Percentiles rank a stretch among this genome's conserved stretches.
phyloP scores from a whole-genome alignment of 2,113 vertebrate genomes.

The Eubucco bourcierii region DNA sequence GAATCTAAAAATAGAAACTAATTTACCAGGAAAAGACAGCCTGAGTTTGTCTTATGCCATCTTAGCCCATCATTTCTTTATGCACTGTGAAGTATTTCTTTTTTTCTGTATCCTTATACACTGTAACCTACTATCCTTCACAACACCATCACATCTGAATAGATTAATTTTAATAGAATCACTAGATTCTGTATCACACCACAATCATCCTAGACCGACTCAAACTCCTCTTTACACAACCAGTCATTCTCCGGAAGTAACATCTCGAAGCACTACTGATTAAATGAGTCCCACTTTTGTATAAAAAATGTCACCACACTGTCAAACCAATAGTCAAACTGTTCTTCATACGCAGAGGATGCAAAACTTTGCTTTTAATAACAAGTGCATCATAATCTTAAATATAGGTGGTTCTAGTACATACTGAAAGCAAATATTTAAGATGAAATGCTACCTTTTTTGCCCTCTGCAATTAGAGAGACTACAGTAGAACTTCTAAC shows the following conservation, averaged over 20 bases:
- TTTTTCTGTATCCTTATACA: neutral
- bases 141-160: neutral
- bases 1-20: neutral
- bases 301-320: neutral
- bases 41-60: neutral
- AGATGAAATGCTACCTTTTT: neutral
- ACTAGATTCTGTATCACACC: neutral
- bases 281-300: neutral
- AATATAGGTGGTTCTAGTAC: neutral
- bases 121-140: neutral
- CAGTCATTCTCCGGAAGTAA: neutral
- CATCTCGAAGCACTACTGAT: neutral
- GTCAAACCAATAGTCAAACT: neutral
- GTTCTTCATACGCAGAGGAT: neutral
- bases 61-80: neutral
- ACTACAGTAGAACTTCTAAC: neutral
- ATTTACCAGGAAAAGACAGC: neutral
- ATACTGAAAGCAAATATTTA: neutral
- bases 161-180: neutral
- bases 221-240: neutral
- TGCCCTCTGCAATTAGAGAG: neutral
- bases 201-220: neutral
- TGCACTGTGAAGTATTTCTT: neutral
- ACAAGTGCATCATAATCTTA: neutral
- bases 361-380: neutral